Percentiles rank a stretch among this genome's conserved stretches.
Conservation (phyloP, 2,888 invertebrate genomes). For the Epirrhoe tristata region DNA sequence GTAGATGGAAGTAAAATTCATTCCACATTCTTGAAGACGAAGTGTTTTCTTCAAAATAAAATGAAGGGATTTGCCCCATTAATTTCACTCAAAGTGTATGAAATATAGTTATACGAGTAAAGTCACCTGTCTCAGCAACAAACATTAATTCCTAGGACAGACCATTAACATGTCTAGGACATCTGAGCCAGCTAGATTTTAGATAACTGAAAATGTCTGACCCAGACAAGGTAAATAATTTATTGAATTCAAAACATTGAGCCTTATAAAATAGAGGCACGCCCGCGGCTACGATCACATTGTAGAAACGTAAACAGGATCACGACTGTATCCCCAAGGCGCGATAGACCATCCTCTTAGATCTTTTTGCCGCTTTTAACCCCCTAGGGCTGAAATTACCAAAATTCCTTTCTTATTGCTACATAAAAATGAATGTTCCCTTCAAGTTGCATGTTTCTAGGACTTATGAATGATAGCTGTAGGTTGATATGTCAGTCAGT, state of each 20-base stretch:
- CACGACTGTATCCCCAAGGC: no score
- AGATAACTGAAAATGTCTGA: constrained; percentile 35
- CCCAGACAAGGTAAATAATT: constrained; percentile 24
- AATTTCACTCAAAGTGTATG: constrained; percentile 20
- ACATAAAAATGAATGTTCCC: no score
- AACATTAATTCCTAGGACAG: constrained; percentile 32
- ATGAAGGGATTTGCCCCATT: constrained; percentile 24
- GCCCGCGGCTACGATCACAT: no score
- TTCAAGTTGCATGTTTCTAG: no score
- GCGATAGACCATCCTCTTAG: no score
- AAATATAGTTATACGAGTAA: constrained; percentile 26
- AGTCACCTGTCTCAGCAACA: constrained; percentile 20
- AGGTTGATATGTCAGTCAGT: no score
- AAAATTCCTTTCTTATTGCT: no score
- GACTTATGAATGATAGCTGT: no score
- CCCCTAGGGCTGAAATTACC: no score
- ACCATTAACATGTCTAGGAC: constrained; percentile 31
- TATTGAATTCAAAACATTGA: background rate
- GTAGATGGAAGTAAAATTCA: no score
- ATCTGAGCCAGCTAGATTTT: constrained; percentile 34
- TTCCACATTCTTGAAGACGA: background rate
- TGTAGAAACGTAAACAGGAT: no score
- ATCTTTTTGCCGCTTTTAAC: no score
- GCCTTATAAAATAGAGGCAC: background rate
- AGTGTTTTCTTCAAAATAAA: constrained; percentile 29